phyloP scores from a whole-genome alignment of 1,140 invertebrate species.

The Hyles euphorbiae region DNA sequence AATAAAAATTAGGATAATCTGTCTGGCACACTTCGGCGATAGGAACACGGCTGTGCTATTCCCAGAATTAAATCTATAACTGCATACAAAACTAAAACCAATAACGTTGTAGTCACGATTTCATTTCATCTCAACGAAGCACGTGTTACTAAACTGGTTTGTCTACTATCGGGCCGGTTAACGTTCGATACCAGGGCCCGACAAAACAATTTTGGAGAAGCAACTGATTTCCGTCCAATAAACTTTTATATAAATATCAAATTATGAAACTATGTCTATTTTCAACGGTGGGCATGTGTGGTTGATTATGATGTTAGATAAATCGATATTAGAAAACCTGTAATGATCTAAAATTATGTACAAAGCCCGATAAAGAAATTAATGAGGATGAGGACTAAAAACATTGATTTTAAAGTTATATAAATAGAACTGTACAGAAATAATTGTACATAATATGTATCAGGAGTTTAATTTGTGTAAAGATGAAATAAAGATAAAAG shows the following conservation, averaged over 20 bases:
- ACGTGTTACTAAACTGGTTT: constrained; percentile 50
- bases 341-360: too few species aligned
- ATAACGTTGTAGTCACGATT: constrained; percentile 52
- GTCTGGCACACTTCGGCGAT: not conserved
- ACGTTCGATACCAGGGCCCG: constrained; percentile 5
- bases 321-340: too few species aligned
- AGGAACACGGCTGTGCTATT: not conserved
- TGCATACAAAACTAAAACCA: constrained; percentile 36
- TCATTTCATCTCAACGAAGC: constrained; percentile 28
- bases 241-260: not conserved
- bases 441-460: not conserved
- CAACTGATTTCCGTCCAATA: not conserved
- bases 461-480: not conserved
- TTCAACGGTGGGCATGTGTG: too few species aligned
- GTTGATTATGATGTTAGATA: too few species aligned
- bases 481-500: not conserved
- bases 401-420: too few species aligned
- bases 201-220: not conserved
- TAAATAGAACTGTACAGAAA: not conserved
- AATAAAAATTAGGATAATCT: too few species aligned
- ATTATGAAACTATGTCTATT: too few species aligned
- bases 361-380: too few species aligned
- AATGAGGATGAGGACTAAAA: too few species aligned
- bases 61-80: constrained; percentile 24
- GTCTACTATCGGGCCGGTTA: constrained; percentile 6